Conservation (phyloP, 2,113 vertebrate species). For the Percina caprodes region DNA sequence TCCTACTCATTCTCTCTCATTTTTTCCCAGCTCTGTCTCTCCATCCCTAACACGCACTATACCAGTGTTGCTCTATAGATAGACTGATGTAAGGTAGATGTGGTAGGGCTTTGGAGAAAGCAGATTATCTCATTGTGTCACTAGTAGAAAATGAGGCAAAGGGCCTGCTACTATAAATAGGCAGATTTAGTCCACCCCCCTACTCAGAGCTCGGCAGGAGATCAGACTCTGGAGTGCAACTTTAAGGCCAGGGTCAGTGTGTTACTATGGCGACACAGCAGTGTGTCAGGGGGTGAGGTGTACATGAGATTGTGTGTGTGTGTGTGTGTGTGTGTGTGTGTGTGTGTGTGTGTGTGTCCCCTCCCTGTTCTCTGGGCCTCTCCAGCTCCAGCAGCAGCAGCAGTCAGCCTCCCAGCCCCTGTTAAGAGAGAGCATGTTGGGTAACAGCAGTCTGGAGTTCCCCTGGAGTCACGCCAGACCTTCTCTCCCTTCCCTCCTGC, state of each 20-base stretch:
- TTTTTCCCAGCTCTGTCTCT: constrained; percentile 40
- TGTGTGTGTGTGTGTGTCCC: constrained; percentile 23
- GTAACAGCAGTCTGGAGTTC: constrained; percentile 85
- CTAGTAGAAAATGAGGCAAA: constrained; percentile 70
- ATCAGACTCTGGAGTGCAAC: constrained; percentile 60
- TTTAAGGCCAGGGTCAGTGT: constrained; percentile 76
- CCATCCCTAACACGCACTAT: neutral
- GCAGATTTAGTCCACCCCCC: constrained; percentile 71
- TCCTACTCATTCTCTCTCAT: constrained; percentile 29
- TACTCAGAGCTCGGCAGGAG: constrained; percentile 61
- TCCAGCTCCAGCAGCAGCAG: constrained; percentile 55
- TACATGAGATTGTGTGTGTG: constrained; percentile 20
- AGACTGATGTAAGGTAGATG: constrained; percentile 48
- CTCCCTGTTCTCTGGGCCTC: constrained; percentile 25
- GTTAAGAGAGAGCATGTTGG: constrained; percentile 74
- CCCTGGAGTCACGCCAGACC: constrained; percentile 83
- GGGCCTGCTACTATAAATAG: constrained; percentile 80
- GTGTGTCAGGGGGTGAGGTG: constrained; percentile 27
- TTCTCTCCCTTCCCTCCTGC: constrained; percentile 72
- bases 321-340: constrained; percentile 19
- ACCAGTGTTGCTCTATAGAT: constrained; percentile 26
- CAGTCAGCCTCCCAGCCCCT: constrained; percentile 67
- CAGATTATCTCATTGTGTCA: constrained; percentile 78
- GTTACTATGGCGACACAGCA: constrained; percentile 79
- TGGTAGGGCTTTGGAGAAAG: constrained; percentile 63